A percentile compares a stretch with the other conserved stretches of the same genome.
These are phyloP conservation scores for Melinaea marsaeus DNA, from an alignment of 2,888 invertebrate species.

Conservation along the genomic window DNA sequence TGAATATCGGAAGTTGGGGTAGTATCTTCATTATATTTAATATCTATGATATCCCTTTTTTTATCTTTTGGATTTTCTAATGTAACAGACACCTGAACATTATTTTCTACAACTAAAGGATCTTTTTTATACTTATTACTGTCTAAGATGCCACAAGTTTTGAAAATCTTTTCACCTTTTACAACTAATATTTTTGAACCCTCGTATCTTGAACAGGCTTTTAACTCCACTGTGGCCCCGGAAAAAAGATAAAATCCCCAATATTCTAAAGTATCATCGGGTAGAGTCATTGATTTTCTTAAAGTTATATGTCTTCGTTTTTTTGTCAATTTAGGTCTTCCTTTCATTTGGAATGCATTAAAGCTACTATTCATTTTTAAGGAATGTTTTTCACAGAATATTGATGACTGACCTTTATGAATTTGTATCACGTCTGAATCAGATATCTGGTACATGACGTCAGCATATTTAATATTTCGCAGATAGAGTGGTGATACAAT, in stretches of 20 bases:
- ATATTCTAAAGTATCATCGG: conserved; percentile 91
- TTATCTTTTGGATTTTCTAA: conserved; percentile 55
- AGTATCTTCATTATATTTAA: conserved; percentile 15
- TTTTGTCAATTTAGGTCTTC: conserved; percentile 82
- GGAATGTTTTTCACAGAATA: conserved; percentile 89
- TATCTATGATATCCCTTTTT: conserved; percentile 22
- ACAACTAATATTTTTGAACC: conserved; percentile 90
- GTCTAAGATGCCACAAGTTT: conserved; percentile 87
- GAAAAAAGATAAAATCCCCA: conserved; percentile 91
- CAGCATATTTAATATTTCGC: conserved; percentile 85
- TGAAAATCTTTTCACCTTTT: conserved; percentile 85
- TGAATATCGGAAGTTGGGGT: not conserved
- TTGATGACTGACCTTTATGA: conserved; percentile 87
- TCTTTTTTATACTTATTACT: conserved; percentile 81
- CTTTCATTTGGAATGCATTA: conserved; percentile 85
- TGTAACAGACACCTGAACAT: conserved; percentile 74
- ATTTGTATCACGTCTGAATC: conserved; percentile 92
- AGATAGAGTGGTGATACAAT: conserved; percentile 88
- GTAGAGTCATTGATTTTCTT: conserved; percentile 88
- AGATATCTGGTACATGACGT: conserved; percentile 86
- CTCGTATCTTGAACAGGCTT: conserved; percentile 87
- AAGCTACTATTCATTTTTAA: conserved; percentile 85
- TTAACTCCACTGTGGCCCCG: conserved; percentile 86
- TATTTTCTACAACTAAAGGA: conserved; percentile 78
- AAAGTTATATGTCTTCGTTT: conserved; percentile 85